These are phyloP conservation scores for Axinella damicornis DNA, from an alignment of 37 sponge, comb jelly and placozoan genomes.

Conservation along the genomic window DNA sequence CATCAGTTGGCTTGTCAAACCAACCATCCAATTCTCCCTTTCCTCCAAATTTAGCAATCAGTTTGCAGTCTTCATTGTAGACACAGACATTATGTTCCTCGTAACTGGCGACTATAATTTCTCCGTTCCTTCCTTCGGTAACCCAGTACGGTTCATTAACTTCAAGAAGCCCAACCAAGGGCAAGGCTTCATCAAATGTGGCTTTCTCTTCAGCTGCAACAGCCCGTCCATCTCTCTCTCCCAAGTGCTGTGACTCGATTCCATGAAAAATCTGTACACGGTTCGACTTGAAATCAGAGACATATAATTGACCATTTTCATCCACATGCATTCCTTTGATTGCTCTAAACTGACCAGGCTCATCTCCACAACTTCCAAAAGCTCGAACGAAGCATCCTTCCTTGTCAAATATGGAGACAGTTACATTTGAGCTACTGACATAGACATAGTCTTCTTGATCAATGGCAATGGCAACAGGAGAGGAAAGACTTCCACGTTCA, in stretches of 20 bases:
- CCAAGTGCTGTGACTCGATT: not conserved
- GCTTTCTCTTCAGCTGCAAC: not conserved
- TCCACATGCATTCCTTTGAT: conserved; percentile 17
- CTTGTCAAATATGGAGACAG: conserved; percentile 41
- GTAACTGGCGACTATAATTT: not conserved
- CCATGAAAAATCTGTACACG: conserved; percentile 43
- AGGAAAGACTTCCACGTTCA: not conserved
- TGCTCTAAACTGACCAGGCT: conserved; percentile 23
- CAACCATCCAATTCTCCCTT: conserved; percentile 13
- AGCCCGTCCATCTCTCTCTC: not conserved
- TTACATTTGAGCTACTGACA: not conserved
- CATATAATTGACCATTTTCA: conserved; percentile 20
- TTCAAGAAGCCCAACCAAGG: too few relatives aligned
- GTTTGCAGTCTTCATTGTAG: not conserved
- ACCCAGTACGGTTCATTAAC: not conserved
- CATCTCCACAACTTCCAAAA: conserved; percentile 36
- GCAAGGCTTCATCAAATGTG: not conserved
- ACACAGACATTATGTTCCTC: not conserved
- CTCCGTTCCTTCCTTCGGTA: conserved; percentile 13
- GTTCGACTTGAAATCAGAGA: conserved; percentile 15
- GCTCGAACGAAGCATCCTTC: conserved; percentile 25
- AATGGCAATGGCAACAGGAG: conserved; percentile 31
- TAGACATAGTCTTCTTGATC: conserved; percentile 30
- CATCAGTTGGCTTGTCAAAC: conserved; percentile 3
- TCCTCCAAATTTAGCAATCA: not conserved